Conservation (phyloP, 2,888 invertebrate genomes). For the Euspilapteryx auroguttella region DNA sequence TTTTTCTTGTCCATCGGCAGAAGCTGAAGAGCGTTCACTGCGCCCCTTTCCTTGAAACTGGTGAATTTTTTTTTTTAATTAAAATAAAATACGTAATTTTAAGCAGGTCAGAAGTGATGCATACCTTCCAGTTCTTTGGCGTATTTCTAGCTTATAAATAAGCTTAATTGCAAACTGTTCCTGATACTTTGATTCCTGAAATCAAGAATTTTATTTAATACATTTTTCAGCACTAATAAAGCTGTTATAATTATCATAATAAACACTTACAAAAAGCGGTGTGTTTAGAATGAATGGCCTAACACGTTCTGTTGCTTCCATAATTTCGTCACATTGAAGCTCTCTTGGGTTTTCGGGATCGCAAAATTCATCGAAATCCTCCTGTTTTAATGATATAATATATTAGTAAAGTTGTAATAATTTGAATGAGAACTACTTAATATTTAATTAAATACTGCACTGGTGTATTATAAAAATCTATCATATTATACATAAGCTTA, state of each 20-base stretch:
- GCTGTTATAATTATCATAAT: too few relatives aligned
- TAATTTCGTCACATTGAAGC: slow-evolving; percentile 23
- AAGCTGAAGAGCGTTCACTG: slow-evolving; percentile 62
- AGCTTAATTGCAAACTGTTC: slow-evolving; percentile 21
- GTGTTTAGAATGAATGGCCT: slow-evolving; percentile 18
- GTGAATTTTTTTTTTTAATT: not conserved
- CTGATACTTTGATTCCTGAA: slow-evolving; percentile 28
- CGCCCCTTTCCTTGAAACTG: slow-evolving; percentile 76
- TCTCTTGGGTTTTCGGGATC: slow-evolving; percentile 34
- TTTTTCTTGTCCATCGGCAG: slow-evolving; percentile 59
- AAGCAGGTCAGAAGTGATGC: too few relatives aligned
- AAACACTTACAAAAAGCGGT: slow-evolving; percentile 26
- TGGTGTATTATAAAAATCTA: too few relatives aligned
- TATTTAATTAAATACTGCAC: too few relatives aligned
- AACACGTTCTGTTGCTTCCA: slow-evolving; percentile 19
- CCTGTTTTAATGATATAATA: slow-evolving; percentile 16
- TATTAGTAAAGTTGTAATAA: too few relatives aligned
- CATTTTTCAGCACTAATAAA: too few relatives aligned
- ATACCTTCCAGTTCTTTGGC: slow-evolving; percentile 28
- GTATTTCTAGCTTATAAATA: slow-evolving; percentile 24
- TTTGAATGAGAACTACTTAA: too few relatives aligned
- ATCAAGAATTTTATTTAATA: slow-evolving; percentile 7
- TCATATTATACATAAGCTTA: too few relatives aligned
- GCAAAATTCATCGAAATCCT: slow-evolving; percentile 39
- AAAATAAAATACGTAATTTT: too few relatives aligned